Evolutionary conservation across 2,797 vertebrate genomes (phyloP), one percentile per base, ranked within the genome.

Genomic region (Bucorvus abyssinicus): DNA sequence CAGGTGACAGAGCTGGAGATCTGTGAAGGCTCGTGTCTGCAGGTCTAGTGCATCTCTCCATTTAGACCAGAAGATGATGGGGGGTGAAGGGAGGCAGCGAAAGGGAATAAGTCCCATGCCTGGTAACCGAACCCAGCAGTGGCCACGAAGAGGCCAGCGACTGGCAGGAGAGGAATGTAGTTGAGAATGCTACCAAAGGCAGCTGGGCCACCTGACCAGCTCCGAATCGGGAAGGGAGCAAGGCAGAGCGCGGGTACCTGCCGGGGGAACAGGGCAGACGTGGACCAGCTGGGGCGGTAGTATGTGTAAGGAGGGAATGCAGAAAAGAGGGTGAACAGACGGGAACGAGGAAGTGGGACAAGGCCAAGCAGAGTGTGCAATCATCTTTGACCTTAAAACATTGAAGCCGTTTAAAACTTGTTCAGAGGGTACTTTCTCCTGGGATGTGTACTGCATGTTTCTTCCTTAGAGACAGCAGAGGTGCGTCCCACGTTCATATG

Each of bases 41-140:
- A 9, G 13, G 12, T 34, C 63, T 71, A 49, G 42, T 0, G 0
- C 2, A 2, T 38, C 30, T 69, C 17, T 45, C 49, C 6, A 6
- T 27, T 74, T 40, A 44, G 44, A 65, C 17, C 34, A 40, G 59
- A 23, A 56, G 50, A 14, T 36, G 60, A 49, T 50, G 27, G 22
- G 16, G 38, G 12, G 2, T 26, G 49, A 78, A 89, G 67, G 65
- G 49, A 67, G 60, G 30, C 10, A 40, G 17, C 14, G 24, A 93
- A 24, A 34, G 24, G 24, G 50, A 67, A 34, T 42, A 42, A 84
- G 45, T 40, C 27, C 23, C 73, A 4, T 26, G 73, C 19, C 55
- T 84, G 34, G 13, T 67, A 82, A 70, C 30, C 16, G 49, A 79
- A 84, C 21, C 12, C 34, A 69, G 34, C 52, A 63, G 73, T 18